These are phyloP conservation scores for Atta texana DNA, from an alignment of 1,140 invertebrate genomes.

Conservation along the genomic window DNA sequence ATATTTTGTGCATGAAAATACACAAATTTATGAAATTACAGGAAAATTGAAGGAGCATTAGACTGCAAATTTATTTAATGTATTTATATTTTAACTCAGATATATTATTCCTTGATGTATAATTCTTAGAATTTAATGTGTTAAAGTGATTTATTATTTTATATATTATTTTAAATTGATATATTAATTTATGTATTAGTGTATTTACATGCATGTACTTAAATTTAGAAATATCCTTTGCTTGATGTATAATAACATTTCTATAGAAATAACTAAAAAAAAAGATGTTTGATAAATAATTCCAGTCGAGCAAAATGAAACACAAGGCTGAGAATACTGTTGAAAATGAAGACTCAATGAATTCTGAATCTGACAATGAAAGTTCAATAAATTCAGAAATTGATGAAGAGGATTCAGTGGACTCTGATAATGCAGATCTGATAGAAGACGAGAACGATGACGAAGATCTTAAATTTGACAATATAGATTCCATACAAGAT, in stretches of 20 bases:
- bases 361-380: slow-evolving; percentile 2
- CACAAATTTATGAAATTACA: no score
- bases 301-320: neutral
- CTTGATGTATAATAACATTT: neutral
- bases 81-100: neutral
- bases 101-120: neutral
- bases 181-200: neutral
- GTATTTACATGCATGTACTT: neutral
- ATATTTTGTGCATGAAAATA: no score
- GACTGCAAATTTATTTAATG: no score
- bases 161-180: neutral
- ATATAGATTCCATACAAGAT: neutral
- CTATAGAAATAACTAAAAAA: neutral
- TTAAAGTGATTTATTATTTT: neutral
- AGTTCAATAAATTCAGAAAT: neutral
- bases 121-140: neutral
- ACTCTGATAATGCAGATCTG: slow-evolving; percentile 5
- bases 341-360: slow-evolving; percentile 3
- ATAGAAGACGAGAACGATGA: neutral
- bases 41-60: no score
- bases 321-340: neutral
- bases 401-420: neutral
- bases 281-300: neutral
- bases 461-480: neutral
- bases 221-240: neutral